phyloP scores from a whole-genome alignment of 2,888 invertebrate species.

The Falcaria lacertinaria region DNA sequence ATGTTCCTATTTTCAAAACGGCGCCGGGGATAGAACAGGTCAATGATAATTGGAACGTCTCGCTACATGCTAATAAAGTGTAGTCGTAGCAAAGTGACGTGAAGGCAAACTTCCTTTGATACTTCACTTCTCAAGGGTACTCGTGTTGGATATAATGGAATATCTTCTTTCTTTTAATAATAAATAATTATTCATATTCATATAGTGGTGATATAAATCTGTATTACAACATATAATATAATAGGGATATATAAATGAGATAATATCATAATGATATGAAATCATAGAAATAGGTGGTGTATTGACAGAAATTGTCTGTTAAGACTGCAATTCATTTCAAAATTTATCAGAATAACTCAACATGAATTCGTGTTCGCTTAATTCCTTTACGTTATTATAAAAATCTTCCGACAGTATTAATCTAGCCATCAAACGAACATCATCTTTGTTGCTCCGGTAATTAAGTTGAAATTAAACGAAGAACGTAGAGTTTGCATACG shows the following conservation, averaged over 20 bases:
- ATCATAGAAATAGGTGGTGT: no score
- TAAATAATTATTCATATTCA: conserved; percentile 2
- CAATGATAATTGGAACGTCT: conserved; percentile 25
- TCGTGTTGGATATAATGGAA: conserved; percentile 33
- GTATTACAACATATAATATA: no score
- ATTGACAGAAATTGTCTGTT: no score
- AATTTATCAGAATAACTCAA: no score
- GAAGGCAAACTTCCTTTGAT: conserved; percentile 54
- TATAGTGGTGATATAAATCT: not conserved
- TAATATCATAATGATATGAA: no score
- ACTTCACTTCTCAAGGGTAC: conserved; percentile 38
- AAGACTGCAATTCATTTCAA: no score
- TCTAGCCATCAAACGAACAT: conserved; percentile 8
- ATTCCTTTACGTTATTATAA: no score
- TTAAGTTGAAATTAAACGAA: conserved; percentile 20
- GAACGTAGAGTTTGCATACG: conserved; percentile 25
- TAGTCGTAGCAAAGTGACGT: conserved; percentile 45
- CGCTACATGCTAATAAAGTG: conserved; percentile 48
- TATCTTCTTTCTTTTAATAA: conserved; percentile 25
- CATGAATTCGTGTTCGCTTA: no score
- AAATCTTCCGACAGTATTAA: no score
- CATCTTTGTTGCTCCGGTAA: conserved; percentile 5
- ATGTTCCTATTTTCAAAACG: conserved; percentile 9
- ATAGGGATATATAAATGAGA: no score
- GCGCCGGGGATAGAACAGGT: conserved; percentile 18